phyloP scores from a whole-genome alignment of 2,113 vertebrate species.

The Neogale vison region DNA sequence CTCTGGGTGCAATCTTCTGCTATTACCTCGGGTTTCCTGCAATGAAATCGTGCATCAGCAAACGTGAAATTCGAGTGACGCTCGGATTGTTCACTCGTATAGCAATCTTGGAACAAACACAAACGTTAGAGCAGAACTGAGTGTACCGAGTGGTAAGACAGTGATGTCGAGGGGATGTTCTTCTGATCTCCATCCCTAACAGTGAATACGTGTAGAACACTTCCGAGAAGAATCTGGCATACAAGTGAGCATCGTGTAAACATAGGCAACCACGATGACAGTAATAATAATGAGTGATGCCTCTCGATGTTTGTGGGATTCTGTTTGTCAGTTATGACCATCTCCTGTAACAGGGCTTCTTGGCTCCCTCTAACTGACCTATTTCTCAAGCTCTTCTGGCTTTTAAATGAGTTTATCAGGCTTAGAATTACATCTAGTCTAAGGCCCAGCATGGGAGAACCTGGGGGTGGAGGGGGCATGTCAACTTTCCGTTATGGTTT shows the following conservation, averaged over 20 bases:
- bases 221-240: neutral
- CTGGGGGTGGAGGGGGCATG: neutral
- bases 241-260: neutral
- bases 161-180: neutral
- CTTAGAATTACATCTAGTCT: neutral
- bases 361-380: neutral
- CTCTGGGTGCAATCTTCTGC: neutral
- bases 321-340: neutral
- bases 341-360: neutral
- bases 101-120: neutral
- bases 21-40: neutral
- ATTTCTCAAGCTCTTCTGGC: neutral
- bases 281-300: neutral
- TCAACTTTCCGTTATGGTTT: neutral
- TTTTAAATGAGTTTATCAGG: neutral
- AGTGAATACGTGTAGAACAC: neutral
- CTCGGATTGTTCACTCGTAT: neutral
- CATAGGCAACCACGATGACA: neutral
- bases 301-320: neutral
- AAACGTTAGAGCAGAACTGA: neutral
- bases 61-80: neutral
- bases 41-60: neutral
- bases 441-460: neutral
- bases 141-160: neutral
- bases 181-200: neutral